Conservation (phyloP, 2,113 vertebrate species). For the Burhinus bistriatus region DNA sequence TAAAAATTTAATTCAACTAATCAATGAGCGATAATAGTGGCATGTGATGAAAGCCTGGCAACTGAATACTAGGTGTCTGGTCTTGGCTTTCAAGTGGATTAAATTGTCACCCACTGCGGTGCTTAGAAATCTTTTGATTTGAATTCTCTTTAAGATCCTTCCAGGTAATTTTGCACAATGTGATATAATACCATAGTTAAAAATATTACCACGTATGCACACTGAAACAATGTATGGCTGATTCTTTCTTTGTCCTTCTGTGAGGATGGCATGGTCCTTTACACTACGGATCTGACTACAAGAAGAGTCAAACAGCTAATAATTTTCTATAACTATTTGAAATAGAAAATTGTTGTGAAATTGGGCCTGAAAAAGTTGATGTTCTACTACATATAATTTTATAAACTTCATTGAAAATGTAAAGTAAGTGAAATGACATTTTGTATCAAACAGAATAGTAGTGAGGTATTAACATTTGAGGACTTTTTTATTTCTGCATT, state of each 20-base stretch:
- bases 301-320: not conserved
- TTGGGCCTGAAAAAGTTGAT: constrained; percentile 6
- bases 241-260: not conserved
- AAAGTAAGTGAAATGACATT: not conserved
- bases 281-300: not conserved
- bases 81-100: not conserved
- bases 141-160: not conserved
- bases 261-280: not conserved
- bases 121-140: not conserved
- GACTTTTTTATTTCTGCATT: not conserved
- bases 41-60: not conserved
- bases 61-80: not conserved
- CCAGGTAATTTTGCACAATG: not conserved
- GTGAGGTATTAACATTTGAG: not conserved
- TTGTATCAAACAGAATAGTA: not conserved
- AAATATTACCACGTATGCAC: not conserved
- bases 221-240: not conserved
- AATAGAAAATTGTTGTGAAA: constrained; percentile 4
- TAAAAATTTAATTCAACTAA: not conserved
- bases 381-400: constrained; percentile 1
- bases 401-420: not conserved
- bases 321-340: not conserved
- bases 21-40: not conserved
- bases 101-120: not conserved
- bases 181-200: not conserved